Conservation (phyloP, 1,140 invertebrate genomes). For the Drosophila arawakana region DNA sequence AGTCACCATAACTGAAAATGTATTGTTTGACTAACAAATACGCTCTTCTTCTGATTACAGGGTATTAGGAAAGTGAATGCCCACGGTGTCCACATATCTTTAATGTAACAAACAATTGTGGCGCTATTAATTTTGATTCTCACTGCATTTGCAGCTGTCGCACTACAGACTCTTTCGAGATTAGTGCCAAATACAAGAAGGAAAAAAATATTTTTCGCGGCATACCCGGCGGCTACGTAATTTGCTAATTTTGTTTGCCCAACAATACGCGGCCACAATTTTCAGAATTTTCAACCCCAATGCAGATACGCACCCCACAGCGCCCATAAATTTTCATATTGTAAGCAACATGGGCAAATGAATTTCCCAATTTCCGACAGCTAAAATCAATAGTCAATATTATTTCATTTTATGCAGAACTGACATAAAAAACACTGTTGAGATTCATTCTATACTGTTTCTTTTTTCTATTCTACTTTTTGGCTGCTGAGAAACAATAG, state of each 20-base stretch:
- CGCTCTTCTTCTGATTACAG: background rate
- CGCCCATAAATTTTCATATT: conserved; percentile 59
- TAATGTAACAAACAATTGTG: conserved; percentile 55
- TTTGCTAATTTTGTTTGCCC: conserved; percentile 53
- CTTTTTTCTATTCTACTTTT: too few species aligned
- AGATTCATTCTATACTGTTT: background rate
- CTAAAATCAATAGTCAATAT: conserved; percentile 19
- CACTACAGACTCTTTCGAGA: conserved; percentile 26
- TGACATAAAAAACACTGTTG: conserved; percentile 27
- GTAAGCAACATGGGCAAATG: conserved; percentile 30
- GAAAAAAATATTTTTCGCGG: conserved; percentile 41
- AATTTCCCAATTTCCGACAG: conserved; percentile 22
- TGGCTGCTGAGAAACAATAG: background rate
- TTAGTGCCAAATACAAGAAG: conserved; percentile 31
- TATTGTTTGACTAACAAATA: too few species aligned
- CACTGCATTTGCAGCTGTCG: conserved; percentile 63
- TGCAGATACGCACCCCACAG: conserved; percentile 28
- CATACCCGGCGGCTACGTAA: conserved; percentile 69
- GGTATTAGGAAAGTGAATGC: background rate
- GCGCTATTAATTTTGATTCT: conserved; percentile 55
- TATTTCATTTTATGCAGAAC: conserved; percentile 26
- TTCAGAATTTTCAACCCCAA: background rate
- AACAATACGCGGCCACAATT: conserved; percentile 32
- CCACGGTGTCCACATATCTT: background rate
- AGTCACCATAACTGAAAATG: too few species aligned